A percentile compares a stretch with the other conserved stretches of the same genome.
Conservation (phyloP, 2,797 vertebrate genomes). For the Cottoperca gobio region DNA sequence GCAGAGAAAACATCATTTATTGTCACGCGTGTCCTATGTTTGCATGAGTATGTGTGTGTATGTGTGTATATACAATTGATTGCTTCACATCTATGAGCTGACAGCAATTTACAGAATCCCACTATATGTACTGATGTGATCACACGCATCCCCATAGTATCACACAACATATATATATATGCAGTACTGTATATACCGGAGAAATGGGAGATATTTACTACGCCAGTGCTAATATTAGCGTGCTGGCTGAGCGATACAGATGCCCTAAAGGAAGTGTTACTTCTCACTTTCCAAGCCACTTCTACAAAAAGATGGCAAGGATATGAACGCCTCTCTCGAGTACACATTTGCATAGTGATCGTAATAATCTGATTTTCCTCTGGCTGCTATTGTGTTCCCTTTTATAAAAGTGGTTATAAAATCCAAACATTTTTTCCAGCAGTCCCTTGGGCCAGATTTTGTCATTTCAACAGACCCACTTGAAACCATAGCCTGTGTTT, state of each 20-base stretch:
- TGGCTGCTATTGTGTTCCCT: slow-evolving; percentile 74
- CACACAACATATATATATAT: slow-evolving; percentile 9
- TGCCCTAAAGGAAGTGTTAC: slow-evolving; percentile 66
- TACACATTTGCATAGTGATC: slow-evolving; percentile 78
- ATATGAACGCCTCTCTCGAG: slow-evolving; percentile 57
- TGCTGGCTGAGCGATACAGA: slow-evolving; percentile 47
- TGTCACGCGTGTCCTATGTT: not conserved
- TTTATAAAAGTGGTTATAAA: slow-evolving; percentile 74
- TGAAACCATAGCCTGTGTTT: slow-evolving; percentile 38
- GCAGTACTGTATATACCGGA: not conserved
- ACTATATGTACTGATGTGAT: slow-evolving; percentile 7
- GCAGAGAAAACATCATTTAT: not conserved
- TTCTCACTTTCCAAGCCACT: slow-evolving; percentile 51
- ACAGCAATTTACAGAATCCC: slow-evolving; percentile 34
- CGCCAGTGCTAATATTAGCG: slow-evolving; percentile 51
- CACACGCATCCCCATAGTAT: not conserved
- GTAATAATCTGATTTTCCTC: slow-evolving; percentile 81
- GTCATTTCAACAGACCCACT: slow-evolving; percentile 57
- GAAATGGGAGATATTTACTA: slow-evolving; percentile 43
- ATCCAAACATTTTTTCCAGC: slow-evolving; percentile 59
- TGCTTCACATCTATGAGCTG: not conserved
- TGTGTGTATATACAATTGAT: not conserved
- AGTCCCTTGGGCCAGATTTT: slow-evolving; percentile 68
- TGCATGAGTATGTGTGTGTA: not conserved
- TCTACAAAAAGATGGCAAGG: slow-evolving; percentile 63